Percentiles rank a stretch among this genome's conserved stretches.
Evolutionary conservation across 2,888 invertebrate species (phyloP).

Genomic region (Strigamia crassipes): DNA sequence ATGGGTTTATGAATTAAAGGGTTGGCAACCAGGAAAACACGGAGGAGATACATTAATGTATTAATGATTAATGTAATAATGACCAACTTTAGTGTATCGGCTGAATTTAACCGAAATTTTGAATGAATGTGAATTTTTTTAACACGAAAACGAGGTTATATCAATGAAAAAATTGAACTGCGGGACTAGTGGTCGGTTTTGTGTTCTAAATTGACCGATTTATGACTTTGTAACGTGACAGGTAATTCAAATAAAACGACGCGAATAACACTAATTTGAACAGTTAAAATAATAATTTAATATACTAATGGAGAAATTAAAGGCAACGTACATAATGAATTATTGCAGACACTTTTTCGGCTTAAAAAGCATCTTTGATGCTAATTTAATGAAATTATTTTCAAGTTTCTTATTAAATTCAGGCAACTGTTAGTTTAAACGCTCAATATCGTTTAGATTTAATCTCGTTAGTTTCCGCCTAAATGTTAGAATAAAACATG

Average conservation of each 20-base stretch:
- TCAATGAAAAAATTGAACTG: neutral
- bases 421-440: neutral
- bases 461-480: neutral
- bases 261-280: neutral
- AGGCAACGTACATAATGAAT: too few relatives aligned
- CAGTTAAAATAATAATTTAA: neutral
- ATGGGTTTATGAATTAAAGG: neutral
- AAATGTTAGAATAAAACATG: neutral
- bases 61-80: too few relatives aligned
- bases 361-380: neutral
- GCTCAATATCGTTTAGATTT: slow-evolving; percentile 10
- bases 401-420: neutral
- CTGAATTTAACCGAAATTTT: neutral
- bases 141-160: neutral
- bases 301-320: neutral
- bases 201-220: neutral
- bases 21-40: neutral
- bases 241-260: slow-evolving; percentile 5
- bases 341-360: too few relatives aligned
- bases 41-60: neutral
- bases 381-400: neutral
- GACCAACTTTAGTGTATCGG: too few relatives aligned
- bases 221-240: neutral
- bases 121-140: neutral
- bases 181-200: neutral